Conservation (phyloP, 2,797 vertebrate species). For the Synaphobranchus kaupii region DNA sequence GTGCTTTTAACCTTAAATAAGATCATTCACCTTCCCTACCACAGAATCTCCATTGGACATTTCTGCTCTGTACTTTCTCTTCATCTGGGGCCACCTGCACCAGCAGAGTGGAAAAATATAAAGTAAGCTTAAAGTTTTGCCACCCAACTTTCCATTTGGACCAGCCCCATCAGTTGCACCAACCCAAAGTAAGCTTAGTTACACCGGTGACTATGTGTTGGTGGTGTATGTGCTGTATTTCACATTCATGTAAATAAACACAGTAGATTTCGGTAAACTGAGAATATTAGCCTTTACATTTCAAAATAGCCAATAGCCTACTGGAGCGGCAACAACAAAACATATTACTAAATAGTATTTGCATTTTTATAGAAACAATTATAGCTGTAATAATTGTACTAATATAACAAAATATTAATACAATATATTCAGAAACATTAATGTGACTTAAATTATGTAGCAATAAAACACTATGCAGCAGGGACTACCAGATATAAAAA, state of each 20-base stretch:
- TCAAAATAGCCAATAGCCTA: background rate
- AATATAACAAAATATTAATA: background rate
- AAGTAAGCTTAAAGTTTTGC: background rate
- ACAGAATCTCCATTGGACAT: background rate
- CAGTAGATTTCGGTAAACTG: background rate
- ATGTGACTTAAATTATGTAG: background rate
- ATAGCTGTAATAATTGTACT: no score
- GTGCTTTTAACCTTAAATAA: background rate
- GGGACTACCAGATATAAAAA: background rate
- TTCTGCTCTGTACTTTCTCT: background rate
- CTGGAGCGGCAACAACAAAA: background rate
- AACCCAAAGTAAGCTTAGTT: background rate
- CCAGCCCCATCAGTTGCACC: background rate
- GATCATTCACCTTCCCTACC: background rate
- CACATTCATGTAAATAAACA: background rate
- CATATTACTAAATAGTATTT: background rate
- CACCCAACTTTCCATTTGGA: background rate
- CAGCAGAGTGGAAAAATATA: background rate
- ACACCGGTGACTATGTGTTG: background rate
- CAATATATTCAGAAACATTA: background rate
- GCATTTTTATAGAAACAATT: background rate
- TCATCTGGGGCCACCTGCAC: background rate
- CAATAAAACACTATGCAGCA: background rate
- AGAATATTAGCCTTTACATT: background rate
- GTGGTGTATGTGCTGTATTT: background rate